Base-by-base conservation (phyloP, 2,888 invertebrate species). In the Dusona sp. region DNA sequence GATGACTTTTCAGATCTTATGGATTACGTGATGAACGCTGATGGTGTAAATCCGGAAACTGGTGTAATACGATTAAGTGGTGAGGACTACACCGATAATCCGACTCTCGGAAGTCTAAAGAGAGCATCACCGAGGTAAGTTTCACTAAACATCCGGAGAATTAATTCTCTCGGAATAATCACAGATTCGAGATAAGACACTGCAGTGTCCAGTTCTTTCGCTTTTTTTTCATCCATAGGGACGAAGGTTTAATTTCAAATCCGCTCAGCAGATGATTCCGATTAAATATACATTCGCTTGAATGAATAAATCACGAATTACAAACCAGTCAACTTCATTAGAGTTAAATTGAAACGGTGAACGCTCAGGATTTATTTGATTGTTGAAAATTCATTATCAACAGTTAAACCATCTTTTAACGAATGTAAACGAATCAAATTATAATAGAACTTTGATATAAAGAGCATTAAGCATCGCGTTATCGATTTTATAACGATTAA, bases 51-150 rank as follows among this genome's bases (percentile, higher is more conserved):
- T 75, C 94, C 91, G 80, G 92, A 94, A 82, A 93, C 93, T 11
- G 95, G 94, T 7, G 95, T 96, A 3, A 95, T 95, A 42, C 94
- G 96, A 89, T 91, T 94, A 25, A 95, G 95, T 67, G 91, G 95
- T 3, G 94, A 95, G 70, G 94, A 96, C 51, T 95, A 95, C 54
- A 94, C 95, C 45, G 95, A 96, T 86, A 97, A 97, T 93, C 97
- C 97, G 0, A 96, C 96, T 4, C 95, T 98, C 84, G 97, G 96
- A 0, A 96, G 97, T 90, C 94, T 97, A 94, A 96, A 96, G 91
- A 96, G 95, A 67, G 91, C 96, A 85, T 95, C 95, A 89, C 94
- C 95, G 16, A 95, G 95, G 96, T 96, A 90, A 94, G 95, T 92
- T 16, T 68, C 45, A 70, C 29, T 8, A 42, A 19, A 48, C 19